Evolutionary conservation across 2,888 invertebrate genomes (phyloP).

Genomic region (Augiades crinisus): DNA sequence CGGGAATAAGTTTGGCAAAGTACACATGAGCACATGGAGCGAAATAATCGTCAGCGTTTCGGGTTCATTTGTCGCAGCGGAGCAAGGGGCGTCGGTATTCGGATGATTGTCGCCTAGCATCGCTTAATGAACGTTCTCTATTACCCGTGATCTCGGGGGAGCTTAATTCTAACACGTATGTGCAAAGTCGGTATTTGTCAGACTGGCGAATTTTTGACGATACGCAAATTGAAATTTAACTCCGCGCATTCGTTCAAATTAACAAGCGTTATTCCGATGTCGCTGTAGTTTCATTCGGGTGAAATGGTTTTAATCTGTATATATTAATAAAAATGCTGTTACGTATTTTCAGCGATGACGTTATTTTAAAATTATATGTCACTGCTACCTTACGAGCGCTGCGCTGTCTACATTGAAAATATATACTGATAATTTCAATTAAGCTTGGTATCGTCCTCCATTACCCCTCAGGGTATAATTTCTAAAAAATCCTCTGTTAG

Average conservation of each 20-base stretch:
- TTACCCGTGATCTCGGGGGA: constrained; percentile 38
- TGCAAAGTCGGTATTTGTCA: constrained; percentile 16
- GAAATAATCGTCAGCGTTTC: constrained; percentile 52
- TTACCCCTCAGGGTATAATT: too few relatives aligned
- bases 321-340: too few relatives aligned
- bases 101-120: constrained; percentile 40
- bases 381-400: too few relatives aligned
- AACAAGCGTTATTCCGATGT: neutral
- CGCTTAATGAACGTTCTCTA: constrained; percentile 43
- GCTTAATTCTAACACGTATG: constrained; percentile 25
- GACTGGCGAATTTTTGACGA: constrained; percentile 9
- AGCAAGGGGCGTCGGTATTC: constrained; percentile 34
- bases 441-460: too few relatives aligned
- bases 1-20: constrained; percentile 45
- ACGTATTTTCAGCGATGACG: too few relatives aligned
- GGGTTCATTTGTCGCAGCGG: constrained; percentile 48
- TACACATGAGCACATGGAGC: constrained; percentile 42
- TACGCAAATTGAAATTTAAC: constrained; percentile 8
- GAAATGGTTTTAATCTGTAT: neutral
- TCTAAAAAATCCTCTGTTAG: too few relatives aligned
- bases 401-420: too few relatives aligned
- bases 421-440: too few relatives aligned
- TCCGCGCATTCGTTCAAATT: neutral
- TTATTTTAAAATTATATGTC: too few relatives aligned
- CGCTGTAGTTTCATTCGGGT: neutral